Conservation (phyloP, 2,113 vertebrate species). For the Apodemus sylvaticus region DNA sequence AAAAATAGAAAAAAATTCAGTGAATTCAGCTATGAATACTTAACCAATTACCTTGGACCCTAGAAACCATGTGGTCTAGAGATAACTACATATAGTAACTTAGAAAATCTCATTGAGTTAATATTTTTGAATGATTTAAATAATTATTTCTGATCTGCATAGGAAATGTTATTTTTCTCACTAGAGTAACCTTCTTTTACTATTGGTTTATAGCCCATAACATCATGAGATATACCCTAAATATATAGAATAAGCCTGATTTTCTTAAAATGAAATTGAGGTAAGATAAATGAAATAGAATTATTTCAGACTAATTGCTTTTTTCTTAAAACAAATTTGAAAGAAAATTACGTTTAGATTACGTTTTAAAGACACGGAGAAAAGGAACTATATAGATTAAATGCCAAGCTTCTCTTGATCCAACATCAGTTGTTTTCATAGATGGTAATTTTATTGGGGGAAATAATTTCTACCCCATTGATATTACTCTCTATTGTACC, state of each 20-base stretch:
- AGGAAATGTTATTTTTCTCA: background rate
- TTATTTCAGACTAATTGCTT: constrained; percentile 18
- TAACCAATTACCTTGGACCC: background rate
- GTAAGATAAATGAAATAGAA: background rate
- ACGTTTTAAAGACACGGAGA: background rate
- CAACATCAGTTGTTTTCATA: background rate
- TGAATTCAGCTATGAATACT: background rate
- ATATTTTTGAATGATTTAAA: background rate
- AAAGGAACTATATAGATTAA: constrained; percentile 5
- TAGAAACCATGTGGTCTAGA: constrained; percentile 17
- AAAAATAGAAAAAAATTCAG: constrained; percentile 46
- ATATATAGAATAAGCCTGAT: background rate
- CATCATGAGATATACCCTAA: background rate
- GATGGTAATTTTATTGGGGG: background rate
- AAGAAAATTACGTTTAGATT: constrained; percentile 31
- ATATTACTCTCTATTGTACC: background rate
- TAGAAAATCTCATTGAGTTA: background rate
- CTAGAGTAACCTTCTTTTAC: background rate
- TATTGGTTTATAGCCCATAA: background rate
- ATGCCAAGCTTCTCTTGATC: background rate
- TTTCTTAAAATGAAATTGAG: background rate
- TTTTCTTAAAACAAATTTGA: constrained; percentile 28
- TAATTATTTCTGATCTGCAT: background rate
- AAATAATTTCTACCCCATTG: constrained; percentile 22
- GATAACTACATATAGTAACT: background rate